Base-by-base conservation (phyloP, 2,113 vertebrate genomes). In the Actenoides hombroni region DNA sequence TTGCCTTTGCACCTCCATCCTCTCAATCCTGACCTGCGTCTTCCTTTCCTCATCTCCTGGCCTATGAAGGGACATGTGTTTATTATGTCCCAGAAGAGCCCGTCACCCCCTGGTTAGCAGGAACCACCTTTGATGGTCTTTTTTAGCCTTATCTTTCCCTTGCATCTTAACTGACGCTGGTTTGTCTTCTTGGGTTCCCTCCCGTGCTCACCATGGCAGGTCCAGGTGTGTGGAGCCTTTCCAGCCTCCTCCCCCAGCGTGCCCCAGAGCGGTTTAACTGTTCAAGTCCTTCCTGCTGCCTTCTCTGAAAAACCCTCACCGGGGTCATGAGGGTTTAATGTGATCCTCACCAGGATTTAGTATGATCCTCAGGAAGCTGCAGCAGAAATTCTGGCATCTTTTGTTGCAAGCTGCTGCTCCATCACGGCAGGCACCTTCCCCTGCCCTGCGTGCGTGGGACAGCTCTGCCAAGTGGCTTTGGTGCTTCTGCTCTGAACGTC, bases 111-210 rank as follows among this genome's bases (percentile, higher is more conserved):
- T 82, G 65, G 28, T 79, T 84, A 76, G 56, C 79, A 75, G 65
- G 68, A 95, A 21, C 71, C 33, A 39, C 76, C 59, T 92, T 40
- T 92, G 80, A 4, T 82, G 59, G 13, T 84, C 54, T 93, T 71
- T 71, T 71, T 59, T 5, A 33, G 29, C 59, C 13, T 95, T 95
- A 96, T 97, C 97, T 92, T 95, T 95, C 86, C 91, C 70, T 91
- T 82, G 40, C 78, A 96, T 95, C 95, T 84, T 78, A 96, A 96
- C 96, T 91, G 96, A 82, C 86, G 86, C 60, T 88, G 88, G 71
- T 95, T 84, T 21, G 51, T 90, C 91, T 81, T 64, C 64, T 83
- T 9, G 0, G 19, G 18, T 74, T 92, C 81, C 40, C 49, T 86
- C 39, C 80, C 2, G 11, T 35, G 40, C 56, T 95, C 76, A 44